Evolutionary conservation across 2,888 invertebrate genomes (phyloP).

Genomic region (Teinopalpus imperialis): DNA sequence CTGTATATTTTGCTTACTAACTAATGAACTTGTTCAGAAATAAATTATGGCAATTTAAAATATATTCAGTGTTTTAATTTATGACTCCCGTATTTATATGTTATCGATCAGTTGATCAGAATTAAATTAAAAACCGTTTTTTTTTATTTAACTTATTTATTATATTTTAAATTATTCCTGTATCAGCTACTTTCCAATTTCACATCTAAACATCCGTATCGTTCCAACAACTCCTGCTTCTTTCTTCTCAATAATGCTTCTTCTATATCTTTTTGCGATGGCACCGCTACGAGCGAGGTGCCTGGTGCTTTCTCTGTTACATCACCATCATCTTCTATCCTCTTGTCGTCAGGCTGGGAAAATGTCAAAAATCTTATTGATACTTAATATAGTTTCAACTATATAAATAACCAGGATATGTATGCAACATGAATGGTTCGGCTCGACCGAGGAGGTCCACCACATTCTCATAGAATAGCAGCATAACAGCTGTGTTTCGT

Average conservation of each 20-base stretch:
- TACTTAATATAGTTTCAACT: no score
- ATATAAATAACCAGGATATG: no score
- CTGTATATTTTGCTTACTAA: conserved; percentile 40
- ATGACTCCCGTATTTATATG: no score
- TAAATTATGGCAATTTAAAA: conserved; percentile 50
- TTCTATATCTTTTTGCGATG: conserved; percentile 96
- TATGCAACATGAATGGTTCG: no score
- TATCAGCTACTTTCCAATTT: conserved; percentile 67
- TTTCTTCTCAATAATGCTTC: conserved; percentile 94
- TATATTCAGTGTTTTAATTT: conserved; percentile 17
- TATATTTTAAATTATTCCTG: conserved; percentile 9
- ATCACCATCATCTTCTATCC: conserved; percentile 59
- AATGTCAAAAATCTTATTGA: no score
- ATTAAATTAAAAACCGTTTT: no score
- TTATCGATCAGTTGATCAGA: no score
- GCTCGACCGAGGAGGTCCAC: no score
- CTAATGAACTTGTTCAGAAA: conserved; percentile 53
- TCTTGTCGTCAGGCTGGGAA: conserved; percentile 67
- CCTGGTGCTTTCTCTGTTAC: conserved; percentile 38
- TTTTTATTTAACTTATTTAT: conserved; percentile 18
- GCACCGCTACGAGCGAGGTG: conserved; percentile 91
- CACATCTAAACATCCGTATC: conserved; percentile 85
- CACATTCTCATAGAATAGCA: no score
- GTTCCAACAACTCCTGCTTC: conserved; percentile 94
- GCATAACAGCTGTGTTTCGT: no score